Percentiles rank a stretch among this genome's conserved stretches.
phyloP scores from a whole-genome alignment of 1,140 invertebrate genomes.

The Ceratina australensis region DNA sequence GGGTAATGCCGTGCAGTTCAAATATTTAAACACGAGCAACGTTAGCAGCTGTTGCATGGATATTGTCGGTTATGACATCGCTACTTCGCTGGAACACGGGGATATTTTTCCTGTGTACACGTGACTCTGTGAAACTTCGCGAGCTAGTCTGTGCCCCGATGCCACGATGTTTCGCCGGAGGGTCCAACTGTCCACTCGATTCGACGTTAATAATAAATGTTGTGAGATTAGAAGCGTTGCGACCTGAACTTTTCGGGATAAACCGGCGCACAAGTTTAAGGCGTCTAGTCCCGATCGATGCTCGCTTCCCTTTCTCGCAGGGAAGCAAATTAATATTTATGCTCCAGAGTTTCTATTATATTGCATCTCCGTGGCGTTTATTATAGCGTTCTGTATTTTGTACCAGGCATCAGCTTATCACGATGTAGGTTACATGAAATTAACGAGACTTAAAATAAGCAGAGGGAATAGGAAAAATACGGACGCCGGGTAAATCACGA shows the following conservation, averaged over 20 bases:
- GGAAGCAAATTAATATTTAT: not conserved
- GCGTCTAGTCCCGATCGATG: not conserved
- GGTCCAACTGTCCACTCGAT: not conserved
- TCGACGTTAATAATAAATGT: conserved; percentile 32
- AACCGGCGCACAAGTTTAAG: not conserved
- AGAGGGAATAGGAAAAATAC: too few relatives aligned
- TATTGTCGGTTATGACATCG: conserved; percentile 37
- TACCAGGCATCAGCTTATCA: too few relatives aligned
- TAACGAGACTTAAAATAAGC: too few relatives aligned
- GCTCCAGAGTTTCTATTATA: not conserved
- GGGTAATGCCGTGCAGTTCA: conserved; percentile 53
- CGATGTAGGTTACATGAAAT: too few relatives aligned
- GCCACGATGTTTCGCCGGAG: not conserved
- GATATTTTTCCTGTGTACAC: conserved; percentile 13
- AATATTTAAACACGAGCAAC: conserved; percentile 67
- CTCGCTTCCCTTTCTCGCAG: not conserved
- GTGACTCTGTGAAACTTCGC: conserved; percentile 13
- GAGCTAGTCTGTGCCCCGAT: not conserved
- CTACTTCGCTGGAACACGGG: too few relatives aligned
- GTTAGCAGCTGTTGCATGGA: conserved; percentile 31
- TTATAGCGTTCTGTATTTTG: too few relatives aligned
- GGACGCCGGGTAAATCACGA: too few relatives aligned
- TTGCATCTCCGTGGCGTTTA: not conserved
- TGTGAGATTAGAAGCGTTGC: not conserved
- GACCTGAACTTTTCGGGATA: not conserved